Evolutionary conservation across 2,888 invertebrate species (phyloP).

Genomic region (Heliconius sara): DNA sequence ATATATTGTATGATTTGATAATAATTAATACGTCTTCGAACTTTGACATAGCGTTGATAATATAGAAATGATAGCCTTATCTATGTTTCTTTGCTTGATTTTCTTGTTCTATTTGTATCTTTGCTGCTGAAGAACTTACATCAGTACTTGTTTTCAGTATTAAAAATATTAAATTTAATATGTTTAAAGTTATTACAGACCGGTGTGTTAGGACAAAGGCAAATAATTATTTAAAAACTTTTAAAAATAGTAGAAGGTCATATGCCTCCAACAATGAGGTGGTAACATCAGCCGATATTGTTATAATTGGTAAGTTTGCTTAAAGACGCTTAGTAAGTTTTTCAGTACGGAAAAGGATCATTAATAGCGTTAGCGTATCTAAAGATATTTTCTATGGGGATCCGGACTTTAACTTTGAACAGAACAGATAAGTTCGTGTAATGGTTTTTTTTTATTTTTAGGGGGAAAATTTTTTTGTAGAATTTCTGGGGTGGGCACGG

Average conservation of each 20-base stretch:
- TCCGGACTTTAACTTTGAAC: too few species aligned
- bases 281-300: conserved; percentile 87
- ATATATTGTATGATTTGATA: conserved; percentile 27
- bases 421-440: too few species aligned
- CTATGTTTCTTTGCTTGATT: conserved; percentile 38
- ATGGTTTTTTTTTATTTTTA: too few species aligned
- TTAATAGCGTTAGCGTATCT: background rate
- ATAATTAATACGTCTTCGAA: conserved; percentile 34
- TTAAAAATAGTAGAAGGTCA: conserved; percentile 55
- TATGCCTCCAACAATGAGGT: conserved; percentile 63
- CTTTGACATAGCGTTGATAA: conserved; percentile 40
- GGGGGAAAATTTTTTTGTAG: too few species aligned
- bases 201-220: conserved; percentile 58
- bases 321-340: too few species aligned
- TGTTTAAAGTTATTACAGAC: conserved; percentile 72
- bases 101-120: conserved; percentile 29
- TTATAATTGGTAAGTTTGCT: conserved; percentile 86
- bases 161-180: conserved; percentile 52
- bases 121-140: conserved; percentile 27
- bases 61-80: conserved; percentile 36
- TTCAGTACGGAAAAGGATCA: background rate
- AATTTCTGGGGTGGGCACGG: too few species aligned
- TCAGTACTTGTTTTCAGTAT: conserved; percentile 16
- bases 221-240: conserved; percentile 60
- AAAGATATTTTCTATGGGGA: too few species aligned